Evolutionary conservation across 2,113 vertebrate genomes (phyloP).

Genomic region (Pithys albifrons): DNA sequence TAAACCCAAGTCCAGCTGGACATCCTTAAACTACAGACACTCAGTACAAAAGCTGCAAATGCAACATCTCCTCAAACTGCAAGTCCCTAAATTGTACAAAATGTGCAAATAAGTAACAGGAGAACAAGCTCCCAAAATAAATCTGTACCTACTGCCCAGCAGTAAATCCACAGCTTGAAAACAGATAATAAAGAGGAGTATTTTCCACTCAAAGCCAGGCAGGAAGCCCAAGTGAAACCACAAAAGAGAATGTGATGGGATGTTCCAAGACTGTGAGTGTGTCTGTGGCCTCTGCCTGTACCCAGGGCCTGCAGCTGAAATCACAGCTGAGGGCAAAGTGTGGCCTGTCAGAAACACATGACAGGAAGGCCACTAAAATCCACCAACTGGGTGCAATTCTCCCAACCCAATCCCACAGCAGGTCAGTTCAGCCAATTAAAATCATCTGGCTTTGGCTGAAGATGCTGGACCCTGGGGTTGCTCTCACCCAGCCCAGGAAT

Average conservation of each 20-base stretch:
- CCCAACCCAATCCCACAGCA: background rate
- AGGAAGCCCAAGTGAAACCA: constrained; percentile 14
- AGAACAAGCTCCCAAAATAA: background rate
- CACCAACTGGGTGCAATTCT: background rate
- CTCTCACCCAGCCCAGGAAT: background rate
- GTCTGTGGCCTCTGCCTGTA: background rate
- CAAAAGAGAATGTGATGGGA: background rate
- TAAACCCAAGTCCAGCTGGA: background rate
- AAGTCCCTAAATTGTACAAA: background rate
- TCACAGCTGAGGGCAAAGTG: background rate
- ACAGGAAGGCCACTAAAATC: background rate
- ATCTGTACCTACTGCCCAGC: background rate
- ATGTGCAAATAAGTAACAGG: background rate
- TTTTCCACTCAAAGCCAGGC: constrained; percentile 29
- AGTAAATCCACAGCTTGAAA: constrained; percentile 8
- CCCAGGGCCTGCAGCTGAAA: background rate
- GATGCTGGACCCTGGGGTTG: background rate
- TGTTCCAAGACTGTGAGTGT: background rate
- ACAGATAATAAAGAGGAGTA: background rate
- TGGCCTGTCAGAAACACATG: background rate
- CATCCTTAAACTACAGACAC: background rate
- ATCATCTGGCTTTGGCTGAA: background rate
- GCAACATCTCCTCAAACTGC: background rate
- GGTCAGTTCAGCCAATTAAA: background rate
- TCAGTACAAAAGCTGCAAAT: background rate